Conservation (phyloP, 2,113 vertebrate genomes). For the Equus quagga region DNA sequence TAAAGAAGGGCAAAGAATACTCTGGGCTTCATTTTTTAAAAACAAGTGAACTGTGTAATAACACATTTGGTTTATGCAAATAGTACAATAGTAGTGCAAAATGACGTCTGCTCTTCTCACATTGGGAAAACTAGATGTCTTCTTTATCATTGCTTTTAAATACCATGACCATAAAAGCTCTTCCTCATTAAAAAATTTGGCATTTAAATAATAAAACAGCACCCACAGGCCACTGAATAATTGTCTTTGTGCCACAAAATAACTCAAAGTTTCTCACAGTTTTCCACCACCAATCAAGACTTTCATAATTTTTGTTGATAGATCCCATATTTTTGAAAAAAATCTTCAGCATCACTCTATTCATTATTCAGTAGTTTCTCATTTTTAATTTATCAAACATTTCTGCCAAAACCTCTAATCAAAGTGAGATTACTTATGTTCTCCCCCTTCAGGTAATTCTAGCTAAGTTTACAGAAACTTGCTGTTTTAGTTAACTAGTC, state of each 20-base stretch:
- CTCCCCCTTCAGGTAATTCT: background rate
- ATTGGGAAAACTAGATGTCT: background rate
- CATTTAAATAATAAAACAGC: background rate
- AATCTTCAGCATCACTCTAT: background rate
- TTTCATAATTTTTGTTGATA: background rate
- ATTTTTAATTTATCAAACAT: constrained; percentile 8
- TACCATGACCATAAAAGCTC: background rate
- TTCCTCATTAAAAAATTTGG: background rate
- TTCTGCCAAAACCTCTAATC: background rate
- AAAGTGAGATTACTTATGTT: background rate
- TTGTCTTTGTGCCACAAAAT: background rate
- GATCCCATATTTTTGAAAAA: background rate
- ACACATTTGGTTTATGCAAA: background rate
- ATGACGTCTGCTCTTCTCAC: background rate
- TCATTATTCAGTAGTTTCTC: background rate
- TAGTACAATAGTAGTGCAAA: background rate
- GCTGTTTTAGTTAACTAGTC: background rate
- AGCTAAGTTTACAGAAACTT: background rate
- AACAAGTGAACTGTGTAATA: background rate
- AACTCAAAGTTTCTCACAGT: background rate
- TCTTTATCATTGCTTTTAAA: background rate
- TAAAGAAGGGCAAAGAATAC: background rate
- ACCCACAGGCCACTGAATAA: background rate
- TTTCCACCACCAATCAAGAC: background rate
- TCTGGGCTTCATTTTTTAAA: background rate